Percentiles rank a stretch among this genome's conserved stretches.
Conservation (phyloP, 2,888 invertebrate genomes). For the Caenorhabditis sulstoni region DNA sequence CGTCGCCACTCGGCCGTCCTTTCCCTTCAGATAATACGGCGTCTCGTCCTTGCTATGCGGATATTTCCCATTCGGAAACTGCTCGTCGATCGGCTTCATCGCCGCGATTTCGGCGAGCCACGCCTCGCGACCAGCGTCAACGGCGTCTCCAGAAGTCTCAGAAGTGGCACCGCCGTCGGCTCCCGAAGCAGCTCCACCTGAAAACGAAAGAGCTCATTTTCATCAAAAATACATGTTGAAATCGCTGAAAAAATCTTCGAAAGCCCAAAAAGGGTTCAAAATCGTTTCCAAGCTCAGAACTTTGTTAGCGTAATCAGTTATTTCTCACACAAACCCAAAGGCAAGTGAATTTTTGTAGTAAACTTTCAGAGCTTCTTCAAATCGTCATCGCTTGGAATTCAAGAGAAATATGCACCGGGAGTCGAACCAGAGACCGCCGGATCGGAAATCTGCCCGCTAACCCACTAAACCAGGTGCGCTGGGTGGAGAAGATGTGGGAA, state of each 20-base stretch:
- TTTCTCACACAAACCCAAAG: not conserved
- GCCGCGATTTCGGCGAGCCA: constrained; percentile 72
- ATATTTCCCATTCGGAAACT: constrained; percentile 89
- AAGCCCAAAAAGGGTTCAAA: too few species aligned
- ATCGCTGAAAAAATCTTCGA: too few species aligned
- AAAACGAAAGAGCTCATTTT: too few species aligned
- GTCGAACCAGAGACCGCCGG: not conserved
- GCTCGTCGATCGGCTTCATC: constrained; percentile 84
- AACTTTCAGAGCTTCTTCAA: constrained; percentile 35
- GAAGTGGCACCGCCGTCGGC: constrained; percentile 6
- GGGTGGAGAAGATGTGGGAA: too few species aligned
- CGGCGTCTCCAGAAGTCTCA: constrained; percentile 15
- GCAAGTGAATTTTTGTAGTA: not conserved
- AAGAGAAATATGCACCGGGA: not conserved
- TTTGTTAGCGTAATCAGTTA: not conserved
- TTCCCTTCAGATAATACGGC: constrained; percentile 65
- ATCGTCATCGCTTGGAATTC: constrained; percentile 22
- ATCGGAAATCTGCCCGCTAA: not conserved
- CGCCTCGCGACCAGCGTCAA: constrained; percentile 31
- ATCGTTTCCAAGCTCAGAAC: constrained; percentile 4
- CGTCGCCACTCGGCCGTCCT: constrained; percentile 77
- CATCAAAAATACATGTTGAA: too few species aligned
- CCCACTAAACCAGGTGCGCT: not conserved
- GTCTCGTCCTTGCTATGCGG: constrained; percentile 86
- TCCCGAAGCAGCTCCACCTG: not conserved